These are phyloP conservation scores for Drosophila austrosaltans DNA, from an alignment of 2,888 invertebrate species.

Conservation along the genomic window DNA sequence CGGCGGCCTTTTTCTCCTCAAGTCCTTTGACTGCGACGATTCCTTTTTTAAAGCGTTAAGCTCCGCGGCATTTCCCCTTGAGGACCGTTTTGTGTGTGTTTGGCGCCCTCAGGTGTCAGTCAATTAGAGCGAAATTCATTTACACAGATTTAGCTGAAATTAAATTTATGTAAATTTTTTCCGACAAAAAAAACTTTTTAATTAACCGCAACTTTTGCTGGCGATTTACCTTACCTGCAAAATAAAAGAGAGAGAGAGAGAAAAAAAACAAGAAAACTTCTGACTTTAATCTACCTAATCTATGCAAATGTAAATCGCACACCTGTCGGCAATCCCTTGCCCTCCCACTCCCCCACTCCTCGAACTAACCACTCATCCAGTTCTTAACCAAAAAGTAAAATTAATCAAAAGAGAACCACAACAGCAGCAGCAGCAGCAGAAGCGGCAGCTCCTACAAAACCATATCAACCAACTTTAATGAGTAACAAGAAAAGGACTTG, in stretches of 20 bases:
- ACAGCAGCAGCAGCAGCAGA: not conserved
- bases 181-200: slow-evolving; percentile 59
- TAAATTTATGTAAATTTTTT: slow-evolving; percentile 71
- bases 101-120: slow-evolving; percentile 43
- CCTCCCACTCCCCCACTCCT: not conserved
- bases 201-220: slow-evolving; percentile 56
- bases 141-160: slow-evolving; percentile 52
- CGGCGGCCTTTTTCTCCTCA: not conserved
- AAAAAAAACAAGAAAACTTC: slow-evolving; percentile 7
- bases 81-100: not conserved
- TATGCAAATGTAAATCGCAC: slow-evolving; percentile 73
- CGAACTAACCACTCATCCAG: not conserved
- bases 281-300: slow-evolving; percentile 54
- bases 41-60: slow-evolving; percentile 13
- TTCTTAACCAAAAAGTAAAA: slow-evolving; percentile 17
- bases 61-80: slow-evolving; percentile 33
- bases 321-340: slow-evolving; percentile 52
- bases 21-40: not conserved
- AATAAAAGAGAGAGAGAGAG: not conserved
- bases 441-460: not conserved
- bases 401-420: slow-evolving; percentile 54
- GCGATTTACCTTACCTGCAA: not conserved
- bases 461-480: slow-evolving; percentile 50
- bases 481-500: slow-evolving; percentile 25
- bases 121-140: slow-evolving; percentile 55